Evolutionary conservation across 2,888 invertebrate genomes (phyloP), one percentile per base, ranked within the genome.

Genomic region (Brachylomia viminalis): DNA sequence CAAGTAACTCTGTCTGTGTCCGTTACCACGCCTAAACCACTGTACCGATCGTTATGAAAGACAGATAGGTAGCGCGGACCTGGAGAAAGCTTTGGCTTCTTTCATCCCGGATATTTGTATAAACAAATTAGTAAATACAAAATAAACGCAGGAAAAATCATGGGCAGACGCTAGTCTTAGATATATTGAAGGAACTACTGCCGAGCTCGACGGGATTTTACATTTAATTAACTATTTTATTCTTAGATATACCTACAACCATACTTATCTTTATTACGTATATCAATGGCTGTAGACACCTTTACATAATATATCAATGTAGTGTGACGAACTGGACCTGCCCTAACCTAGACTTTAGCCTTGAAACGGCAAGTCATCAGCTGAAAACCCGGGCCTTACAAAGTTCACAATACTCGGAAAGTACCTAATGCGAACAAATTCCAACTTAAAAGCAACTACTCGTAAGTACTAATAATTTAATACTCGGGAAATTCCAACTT

Each of bases 401-500:
- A 66, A 38, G 4, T 54, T 54, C 30, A 42, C 6, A 38, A 20
- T 68, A 65, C 49, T 23, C 27, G n/a, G 27, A 72, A 59, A 20
- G 23, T 59, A 49, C 4, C 15, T 30, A n/a, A 17, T 38, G 30
- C 23, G 49, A 27, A 33, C 38, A 58, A 54, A 66, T 58, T 61
- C 42, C 42, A 58, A 52, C 56, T 56, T 15, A 61, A 47, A 65
- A 49, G 45, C 49, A 52, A 54, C 30, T 15, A n/a, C n/a, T n/a
- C n/a, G n/a, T n/a, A 38, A 38, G 38, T 38, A 42, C 33, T 27
- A 64, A 52, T 66, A 27, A 77, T 33, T 42, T 23, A 20, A 61
- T 69, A 11, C 6, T 15, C 20, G n/a, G 83, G 82, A 42, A 59
- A 33, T 66, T 38, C 84, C 82, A 33, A 52, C 33, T n/a, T 38